These are phyloP conservation scores for Orchestes rusci DNA, from an alignment of 2,888 invertebrate species.

Conservation along the genomic window DNA sequence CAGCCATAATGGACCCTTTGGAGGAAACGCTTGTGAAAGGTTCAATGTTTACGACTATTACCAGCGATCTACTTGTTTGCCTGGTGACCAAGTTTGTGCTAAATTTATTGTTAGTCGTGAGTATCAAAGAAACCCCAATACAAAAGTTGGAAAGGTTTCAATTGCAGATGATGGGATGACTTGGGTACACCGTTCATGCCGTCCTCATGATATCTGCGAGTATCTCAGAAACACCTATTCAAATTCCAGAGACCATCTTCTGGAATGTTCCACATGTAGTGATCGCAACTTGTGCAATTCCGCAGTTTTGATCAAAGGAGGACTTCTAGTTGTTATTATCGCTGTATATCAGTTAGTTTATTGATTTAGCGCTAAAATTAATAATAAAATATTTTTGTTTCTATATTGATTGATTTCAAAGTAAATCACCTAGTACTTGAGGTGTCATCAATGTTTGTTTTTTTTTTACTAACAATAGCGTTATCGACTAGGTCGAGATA, in stretches of 20 bases:
- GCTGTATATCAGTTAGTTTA: too few species aligned
- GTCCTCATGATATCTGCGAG: slow-evolving; percentile 30
- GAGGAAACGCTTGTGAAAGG: slow-evolving; percentile 28
- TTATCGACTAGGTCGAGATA: too few species aligned
- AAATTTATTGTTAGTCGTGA: slow-evolving; percentile 34
- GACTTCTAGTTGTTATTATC: not conserved
- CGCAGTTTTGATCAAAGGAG: not conserved
- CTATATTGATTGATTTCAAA: too few species aligned
- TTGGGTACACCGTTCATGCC: slow-evolving; percentile 34
- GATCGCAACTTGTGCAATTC: slow-evolving; percentile 32
- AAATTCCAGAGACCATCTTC: slow-evolving; percentile 27
- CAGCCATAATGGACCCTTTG: slow-evolving; percentile 24
- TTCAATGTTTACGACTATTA: slow-evolving; percentile 24
- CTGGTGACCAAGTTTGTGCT: slow-evolving; percentile 33
- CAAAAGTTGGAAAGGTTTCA: not conserved
- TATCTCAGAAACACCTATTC: slow-evolving; percentile 27
- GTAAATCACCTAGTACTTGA: too few species aligned
- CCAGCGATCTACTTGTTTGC: slow-evolving; percentile 27
- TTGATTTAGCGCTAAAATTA: too few species aligned
- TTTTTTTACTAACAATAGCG: too few species aligned
- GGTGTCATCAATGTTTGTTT: too few species aligned
- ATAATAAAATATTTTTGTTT: too few species aligned
- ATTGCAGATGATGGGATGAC: slow-evolving; percentile 32
- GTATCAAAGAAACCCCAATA: slow-evolving; percentile 9
- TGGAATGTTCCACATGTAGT: slow-evolving; percentile 33